Evolutionary conservation across 2,888 invertebrate species (phyloP), one percentile per base, ranked within the genome.

Genomic region (Athalia rosae): DNA sequence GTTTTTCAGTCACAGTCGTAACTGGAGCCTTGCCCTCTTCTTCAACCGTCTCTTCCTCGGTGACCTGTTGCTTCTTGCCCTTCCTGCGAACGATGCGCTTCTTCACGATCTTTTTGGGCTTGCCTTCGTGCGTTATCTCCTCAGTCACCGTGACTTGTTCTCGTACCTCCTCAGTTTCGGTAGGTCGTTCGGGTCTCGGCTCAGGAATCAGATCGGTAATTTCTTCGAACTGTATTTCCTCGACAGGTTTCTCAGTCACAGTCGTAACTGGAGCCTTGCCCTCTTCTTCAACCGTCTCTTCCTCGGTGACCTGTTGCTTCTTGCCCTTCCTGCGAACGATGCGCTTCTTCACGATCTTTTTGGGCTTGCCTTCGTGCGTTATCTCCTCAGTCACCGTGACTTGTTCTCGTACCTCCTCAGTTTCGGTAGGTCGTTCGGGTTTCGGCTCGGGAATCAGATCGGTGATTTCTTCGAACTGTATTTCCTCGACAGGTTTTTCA

Each of bases 251-350:
- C 45, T 74, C 74, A 4, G 86, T 88, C 28, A 86, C 85, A 61
- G 84, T 82, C 0, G 85, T 84, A 81, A 84, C 83, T 9, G 88
- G 86, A n/a, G n/a, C n/a, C n/a, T n/a, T n/a, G n/a, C n/a, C n/a
- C 67, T 82, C 80, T 81, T 89, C 87, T 13, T 86, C n/a, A n/a
- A n/a, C n/a, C n/a, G n/a, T 88, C 64, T 89, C 88, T 80, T 89
- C 87, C 81, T 89, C 85, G n/a, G n/a, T 89, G 15, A 88, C 85
- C 82, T 91, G n/a, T n/a, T n/a, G n/a, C n/a, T n/a, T n/a, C n/a
- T n/a, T n/a, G n/a, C n/a, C n/a, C n/a, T n/a, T n/a, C n/a, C n/a
- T n/a, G n/a, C n/a, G n/a, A n/a, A n/a, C n/a, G n/a, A n/a, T n/a
- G n/a, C n/a, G n/a, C n/a, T n/a, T n/a, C n/a, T n/a, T n/a, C n/a